Conservation (phyloP, 1,140 invertebrate genomes). For the Campoletis sonorensis region DNA sequence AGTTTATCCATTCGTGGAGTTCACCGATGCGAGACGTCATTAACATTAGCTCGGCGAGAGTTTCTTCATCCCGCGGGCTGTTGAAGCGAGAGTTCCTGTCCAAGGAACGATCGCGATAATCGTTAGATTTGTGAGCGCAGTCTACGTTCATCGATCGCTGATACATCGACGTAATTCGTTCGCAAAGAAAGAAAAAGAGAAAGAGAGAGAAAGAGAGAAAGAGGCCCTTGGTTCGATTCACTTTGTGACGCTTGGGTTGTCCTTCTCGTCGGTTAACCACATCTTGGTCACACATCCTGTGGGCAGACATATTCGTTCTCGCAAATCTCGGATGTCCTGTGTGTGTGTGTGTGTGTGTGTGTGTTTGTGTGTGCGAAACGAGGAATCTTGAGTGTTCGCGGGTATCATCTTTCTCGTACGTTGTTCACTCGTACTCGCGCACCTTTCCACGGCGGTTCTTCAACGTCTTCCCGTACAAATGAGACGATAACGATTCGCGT, state of each 20-base stretch:
- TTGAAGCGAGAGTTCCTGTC: background rate
- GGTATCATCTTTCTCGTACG: slow-evolving; percentile 39
- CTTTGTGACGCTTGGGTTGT: background rate
- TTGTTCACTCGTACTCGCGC: slow-evolving; percentile 6
- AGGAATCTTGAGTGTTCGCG: slow-evolving; percentile 42
- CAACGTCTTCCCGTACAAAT: slow-evolving; percentile 15
- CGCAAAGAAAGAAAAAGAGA: background rate
- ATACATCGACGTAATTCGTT: slow-evolving; percentile 4
- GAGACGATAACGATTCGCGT: too few species aligned
- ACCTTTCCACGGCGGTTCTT: slow-evolving; percentile 18
- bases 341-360: slow-evolving; percentile 26
- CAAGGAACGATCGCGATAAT: slow-evolving; percentile 14
- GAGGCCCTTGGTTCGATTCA: background rate
- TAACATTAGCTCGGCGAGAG: background rate
- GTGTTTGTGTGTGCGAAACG: slow-evolving; percentile 44
- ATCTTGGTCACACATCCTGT: slow-evolving; percentile 64
- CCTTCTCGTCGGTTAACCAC: slow-evolving; percentile 65
- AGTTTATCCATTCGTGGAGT: background rate
- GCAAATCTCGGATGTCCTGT: slow-evolving; percentile 68
- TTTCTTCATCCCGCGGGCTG: background rate
- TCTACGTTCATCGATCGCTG: background rate
- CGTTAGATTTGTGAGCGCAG: background rate
- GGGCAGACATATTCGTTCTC: slow-evolving; percentile 55
- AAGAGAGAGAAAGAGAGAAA: background rate
- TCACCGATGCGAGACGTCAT: slow-evolving; percentile 24